Base-by-base conservation (phyloP, 2,113 vertebrate genomes). In the Actinemys pallida region DNA sequence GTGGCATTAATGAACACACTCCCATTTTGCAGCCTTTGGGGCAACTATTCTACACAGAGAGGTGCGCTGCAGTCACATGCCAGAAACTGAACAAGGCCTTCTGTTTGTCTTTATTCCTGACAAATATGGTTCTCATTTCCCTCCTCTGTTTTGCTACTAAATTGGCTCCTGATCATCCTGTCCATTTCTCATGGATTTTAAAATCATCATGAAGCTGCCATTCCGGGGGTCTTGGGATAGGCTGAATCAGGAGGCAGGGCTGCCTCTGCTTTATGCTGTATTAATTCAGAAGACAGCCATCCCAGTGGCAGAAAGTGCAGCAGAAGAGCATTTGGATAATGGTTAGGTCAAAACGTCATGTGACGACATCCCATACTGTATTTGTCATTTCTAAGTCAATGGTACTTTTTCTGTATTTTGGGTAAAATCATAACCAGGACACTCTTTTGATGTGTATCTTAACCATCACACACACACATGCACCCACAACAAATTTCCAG, bases 21-120 rank as follows among this genome's bases (percentile, higher is more conserved):
- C 93, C 82, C 86, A 93, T 80, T 3, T 81, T 45, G 3, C 31
- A 19, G 47, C 57, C 96, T 91, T 78, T 82, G 75, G 83, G 75
- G 47, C 22, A 91, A 6, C 19, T 90, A 0, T 57, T 88, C 22
- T 54, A 49, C 11, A 5, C 13, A 45, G 31, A 90, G 10, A 52
- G 89, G 82, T 95, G 47, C 19, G 31, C 65, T 88, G 96, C 83
- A 94, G 86, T 94, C 96, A 96, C 8, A 24, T 45, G 4, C 39
- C 42, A 45, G 42, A 13, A 47, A 78, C 42, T 27, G 6, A 78
- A 1, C 90, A 92, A 82, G 92, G 76, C 87, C 90, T 8, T 2
- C 88, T 93, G 24, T 45, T 6, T 1, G 8, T 84, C 27, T 91
- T 82, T 83, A 17, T 95, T 97, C 83, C 81, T 92, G 80, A 13